Conservation (phyloP, 2,797 vertebrate species). For the Dicrostonyx torquatus region DNA sequence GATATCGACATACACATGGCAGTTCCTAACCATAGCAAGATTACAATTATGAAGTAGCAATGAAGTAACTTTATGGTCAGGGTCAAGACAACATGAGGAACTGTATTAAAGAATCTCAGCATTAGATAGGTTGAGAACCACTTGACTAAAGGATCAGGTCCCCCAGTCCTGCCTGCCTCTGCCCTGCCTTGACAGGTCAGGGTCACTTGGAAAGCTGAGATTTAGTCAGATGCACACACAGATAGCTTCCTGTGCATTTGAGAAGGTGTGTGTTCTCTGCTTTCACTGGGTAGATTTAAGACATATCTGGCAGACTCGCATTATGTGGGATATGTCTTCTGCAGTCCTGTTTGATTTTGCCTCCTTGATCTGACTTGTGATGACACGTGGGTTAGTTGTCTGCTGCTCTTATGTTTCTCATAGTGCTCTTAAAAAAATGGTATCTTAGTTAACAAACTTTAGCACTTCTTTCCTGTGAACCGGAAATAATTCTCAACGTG, state of each 20-base stretch:
- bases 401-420: neutral
- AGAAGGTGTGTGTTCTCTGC: neutral
- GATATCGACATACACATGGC: neutral
- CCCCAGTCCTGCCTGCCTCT: neutral
- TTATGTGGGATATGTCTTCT: neutral
- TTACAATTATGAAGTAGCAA: neutral
- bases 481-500: neutral
- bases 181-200: neutral
- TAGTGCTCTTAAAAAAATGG: slow-evolving; percentile 32
- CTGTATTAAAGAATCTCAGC: neutral
- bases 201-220: slow-evolving; percentile 21
- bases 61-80: neutral
- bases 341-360: neutral
- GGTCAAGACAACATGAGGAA: neutral
- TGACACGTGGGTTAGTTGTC: neutral
- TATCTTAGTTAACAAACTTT: neutral
- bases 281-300: neutral
- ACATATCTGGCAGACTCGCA: neutral
- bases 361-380: neutral
- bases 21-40: neutral
- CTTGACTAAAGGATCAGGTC: neutral
- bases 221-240: neutral
- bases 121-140: neutral
- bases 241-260: neutral
- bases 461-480: neutral